These are phyloP conservation scores for Isurus oxyrinchus DNA, from an alignment of 2,113 vertebrate genomes.

Conservation along the genomic window DNA sequence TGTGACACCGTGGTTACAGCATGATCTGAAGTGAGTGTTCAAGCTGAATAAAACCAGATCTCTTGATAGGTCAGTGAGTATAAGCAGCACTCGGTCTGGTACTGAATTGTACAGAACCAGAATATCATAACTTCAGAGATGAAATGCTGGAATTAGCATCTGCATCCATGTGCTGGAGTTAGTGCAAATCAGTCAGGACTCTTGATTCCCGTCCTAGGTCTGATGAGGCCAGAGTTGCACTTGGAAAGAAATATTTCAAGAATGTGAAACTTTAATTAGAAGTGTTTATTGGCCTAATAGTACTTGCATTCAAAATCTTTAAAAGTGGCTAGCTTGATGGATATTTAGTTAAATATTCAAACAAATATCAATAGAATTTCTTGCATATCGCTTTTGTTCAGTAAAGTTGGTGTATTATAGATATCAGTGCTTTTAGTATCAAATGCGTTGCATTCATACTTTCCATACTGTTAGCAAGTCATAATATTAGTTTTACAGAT, in stretches of 20 bases:
- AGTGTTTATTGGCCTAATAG: neutral
- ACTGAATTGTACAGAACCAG: neutral
- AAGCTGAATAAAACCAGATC: neutral
- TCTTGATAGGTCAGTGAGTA: neutral
- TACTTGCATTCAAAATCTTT: neutral
- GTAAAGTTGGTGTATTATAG: neutral
- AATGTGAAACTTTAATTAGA: neutral
- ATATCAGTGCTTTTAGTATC: slow-evolving; percentile 47
- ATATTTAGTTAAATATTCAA: neutral
- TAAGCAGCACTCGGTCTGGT: neutral
- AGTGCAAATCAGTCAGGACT: neutral
- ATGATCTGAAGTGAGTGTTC: neutral
- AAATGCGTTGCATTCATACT: slow-evolving; percentile 76
- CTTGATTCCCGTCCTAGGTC: neutral
- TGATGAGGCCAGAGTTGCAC: neutral
- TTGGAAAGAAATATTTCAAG: neutral
- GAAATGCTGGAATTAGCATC: neutral
- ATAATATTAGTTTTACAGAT: slow-evolving; percentile 71
- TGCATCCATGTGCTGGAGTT: neutral
- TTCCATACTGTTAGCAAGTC: slow-evolving; percentile 72
- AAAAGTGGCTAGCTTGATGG: neutral
- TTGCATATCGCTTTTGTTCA: neutral
- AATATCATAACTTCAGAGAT: neutral
- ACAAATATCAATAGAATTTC: neutral
- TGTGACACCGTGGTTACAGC: neutral